Evolutionary conservation across 1,140 invertebrate species (phyloP), one percentile per base, ranked within the genome.

Genomic region (Lepidurus apus): DNA sequence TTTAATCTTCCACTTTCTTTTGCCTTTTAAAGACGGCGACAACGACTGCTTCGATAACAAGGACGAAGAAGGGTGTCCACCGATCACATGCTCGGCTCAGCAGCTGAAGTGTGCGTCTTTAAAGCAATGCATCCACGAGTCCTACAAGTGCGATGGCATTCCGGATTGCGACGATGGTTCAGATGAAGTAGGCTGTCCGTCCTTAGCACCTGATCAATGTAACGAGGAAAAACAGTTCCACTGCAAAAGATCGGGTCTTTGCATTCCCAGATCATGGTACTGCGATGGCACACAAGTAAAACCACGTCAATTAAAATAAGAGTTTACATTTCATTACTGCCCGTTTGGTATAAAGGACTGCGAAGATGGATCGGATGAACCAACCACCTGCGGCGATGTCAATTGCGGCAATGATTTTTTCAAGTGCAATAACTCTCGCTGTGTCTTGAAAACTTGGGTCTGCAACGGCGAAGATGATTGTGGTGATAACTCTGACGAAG

Each of bases 1-100:
- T 13, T 81, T 76, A 81, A 79, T 83, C 89, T 34, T 34, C 34
- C 34, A 34, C 34, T 3, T 34, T 34, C 4, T 34, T 34, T 34
- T 34, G 34, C 34, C 34, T 34, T 3, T 34, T 34, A 34, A 34
- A 34, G 34, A 91, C 83, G 91, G 91, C 3, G 95, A 97, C 83
- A 95, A 98, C 83, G 97, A 99, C 85, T 99, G 97, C 85, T 97
- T 97, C 83, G 97, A 99, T 84, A 95, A 96, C 83, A 94, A 95
- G 82, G 98, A 99, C 85, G 98, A 99, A 86, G 90, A 95, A 83
- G 93, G 96, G 81, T 99, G 97, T 86, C 97, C 97, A 6, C 95
- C 96, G 0, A 92, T 98, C 0, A 94, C 93, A 1, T 99, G 97
- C 85, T 89, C 95, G 26, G 89, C 93, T n/a, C 91, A 90, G 75